Evolutionary conservation across 2,888 invertebrate species (phyloP), one percentile per base, ranked within the genome.

Genomic region (Mythimna vitellina): DNA sequence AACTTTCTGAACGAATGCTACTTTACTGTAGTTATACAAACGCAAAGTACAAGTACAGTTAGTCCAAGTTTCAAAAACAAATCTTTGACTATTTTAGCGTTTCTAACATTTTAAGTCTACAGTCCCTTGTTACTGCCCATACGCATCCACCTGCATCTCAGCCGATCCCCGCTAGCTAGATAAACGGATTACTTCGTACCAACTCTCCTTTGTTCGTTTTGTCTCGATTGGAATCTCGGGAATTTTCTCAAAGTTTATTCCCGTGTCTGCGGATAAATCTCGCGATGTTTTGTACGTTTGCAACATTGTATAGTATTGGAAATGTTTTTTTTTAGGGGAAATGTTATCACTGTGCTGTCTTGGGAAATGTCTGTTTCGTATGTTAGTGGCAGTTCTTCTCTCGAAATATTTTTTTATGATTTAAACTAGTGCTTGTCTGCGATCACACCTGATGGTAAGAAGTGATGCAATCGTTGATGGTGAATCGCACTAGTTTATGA

Each of bases 171-270:
- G 25, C 58, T 65, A 35, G 56, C 83, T 69, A 82, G 83, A 81
- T 81, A 82, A 83, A 82, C 80, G 83, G 72, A 83, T 83, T 64
- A 70, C 82, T 76, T 66, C 53, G 76, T 72, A 63, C 65, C 65
- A 71, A 75, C 76, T 65, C 35, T 72, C 58, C 80, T 82, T 79
- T 77, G 85, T 82, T 80, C 66, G 67, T 82, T 77, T 80, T 84
- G 73, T 77, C 35, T 65, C 51, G 77, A 84, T 81, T 71, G 58
- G 75, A 61, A 81, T 83, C 83, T 84, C 67, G 57, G 70, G 82
- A 84, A 83, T 84, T 83, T 80, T 71, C 76, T 73, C 38, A 53
- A 80, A 80, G 85, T 82, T 83, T 83, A 77, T 83, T 75, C 77
- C 71, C 32, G 53, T 69, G 83, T 79, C 49, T n/a, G 60, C 70